Evolutionary conservation across 2,888 invertebrate species (phyloP), one percentile per base, ranked within the genome.

Genomic region (Slavum lentiscoides): DNA sequence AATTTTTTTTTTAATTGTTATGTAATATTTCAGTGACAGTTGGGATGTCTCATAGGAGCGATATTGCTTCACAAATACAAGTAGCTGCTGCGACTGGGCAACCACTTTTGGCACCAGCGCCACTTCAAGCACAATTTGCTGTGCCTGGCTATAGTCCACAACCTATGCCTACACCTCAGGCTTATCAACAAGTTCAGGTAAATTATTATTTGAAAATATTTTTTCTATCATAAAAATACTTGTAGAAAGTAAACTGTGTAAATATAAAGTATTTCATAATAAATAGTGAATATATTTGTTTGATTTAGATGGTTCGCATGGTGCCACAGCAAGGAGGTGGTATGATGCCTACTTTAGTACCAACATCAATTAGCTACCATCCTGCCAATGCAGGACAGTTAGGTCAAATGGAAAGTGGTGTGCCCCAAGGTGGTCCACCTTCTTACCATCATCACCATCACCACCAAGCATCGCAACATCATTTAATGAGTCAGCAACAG

Each of bases 51-150:
- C 74, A 75, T 64, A 61, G 75, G 59, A n/a, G 82, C 23, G 82
- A 82, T 59, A 23, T 82, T 62, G 69, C 69, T 73, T 82, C 82
- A 53, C 82, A 83, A 76, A 82, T 91, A 23, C 92, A 93, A 85
- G 93, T 95, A 90, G 94, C 94, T 39, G 92, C 92, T 81, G 90
- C 91, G 53, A 94, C 94, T 61, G 95, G 95, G 0, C 95, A 94
- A 86, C 95, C 95, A 7, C 88, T 96, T 82, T 87, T 95, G 84
- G 93, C 95, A 62, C 92, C 94, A 37, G 93, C 92, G 30, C 93
- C 94, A 17, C 88, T 94, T 86, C 92, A 91, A 73, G 82, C 84
- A 30, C 84, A 84, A 81, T 86, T 85, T 83, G 84, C 85, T 37
- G 85, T 86, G 81, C 85, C 85, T 73, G 83, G 83, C 19, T 85